Evolutionary conservation across 2,113 vertebrate genomes (phyloP).

Genomic region (Lonchura striata): DNA sequence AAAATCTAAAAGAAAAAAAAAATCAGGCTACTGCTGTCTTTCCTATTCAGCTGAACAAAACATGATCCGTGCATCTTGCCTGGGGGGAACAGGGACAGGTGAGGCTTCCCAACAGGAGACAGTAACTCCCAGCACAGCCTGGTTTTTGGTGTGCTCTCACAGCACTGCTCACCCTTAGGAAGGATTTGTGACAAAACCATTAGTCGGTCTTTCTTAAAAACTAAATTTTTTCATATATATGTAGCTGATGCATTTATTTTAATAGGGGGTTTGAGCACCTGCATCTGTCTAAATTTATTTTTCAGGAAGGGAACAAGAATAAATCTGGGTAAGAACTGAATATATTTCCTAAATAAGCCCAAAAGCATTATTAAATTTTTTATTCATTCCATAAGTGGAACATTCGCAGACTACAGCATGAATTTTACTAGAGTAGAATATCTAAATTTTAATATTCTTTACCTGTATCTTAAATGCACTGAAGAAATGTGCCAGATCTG

Average conservation of each 20-base stretch:
- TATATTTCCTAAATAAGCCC: constrained; percentile 5
- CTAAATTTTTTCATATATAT: background rate
- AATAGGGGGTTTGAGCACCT: background rate
- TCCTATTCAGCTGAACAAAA: background rate
- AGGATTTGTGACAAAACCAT: background rate
- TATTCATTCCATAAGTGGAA: constrained; percentile 19
- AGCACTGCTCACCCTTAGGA: background rate
- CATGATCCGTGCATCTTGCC: background rate
- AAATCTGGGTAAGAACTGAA: background rate
- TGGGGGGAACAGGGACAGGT: background rate
- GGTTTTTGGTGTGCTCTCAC: background rate
- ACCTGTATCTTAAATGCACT: background rate
- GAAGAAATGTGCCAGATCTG: background rate
- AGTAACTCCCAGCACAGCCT: background rate
- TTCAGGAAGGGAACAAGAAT: background rate
- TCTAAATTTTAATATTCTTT: background rate
- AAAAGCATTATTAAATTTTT: constrained; percentile 22
- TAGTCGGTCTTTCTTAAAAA: background rate
- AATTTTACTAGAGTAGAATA: background rate
- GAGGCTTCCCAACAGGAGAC: background rate
- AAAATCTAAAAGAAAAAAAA: background rate
- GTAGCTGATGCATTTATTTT: background rate
- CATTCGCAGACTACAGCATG: background rate
- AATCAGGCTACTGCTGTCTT: background rate
- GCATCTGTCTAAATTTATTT: background rate